Percentiles rank a stretch among this genome's conserved stretches.
Evolutionary conservation across 2,888 invertebrate species (phyloP).

Genomic region (Sinodicranocentrus sp.): DNA sequence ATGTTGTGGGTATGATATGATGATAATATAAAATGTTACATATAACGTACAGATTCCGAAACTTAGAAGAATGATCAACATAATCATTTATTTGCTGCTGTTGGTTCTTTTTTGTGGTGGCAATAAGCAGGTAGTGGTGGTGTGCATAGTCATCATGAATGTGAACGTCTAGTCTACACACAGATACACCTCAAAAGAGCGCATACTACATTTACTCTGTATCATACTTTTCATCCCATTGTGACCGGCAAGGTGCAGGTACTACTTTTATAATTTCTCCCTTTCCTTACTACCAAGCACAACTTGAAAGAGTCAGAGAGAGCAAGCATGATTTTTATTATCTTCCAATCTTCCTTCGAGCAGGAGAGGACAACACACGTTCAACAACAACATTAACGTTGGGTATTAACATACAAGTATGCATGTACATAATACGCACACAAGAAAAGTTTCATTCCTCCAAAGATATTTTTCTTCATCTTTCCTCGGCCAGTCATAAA

Average conservation of each 20-base stretch:
- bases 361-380: constrained; percentile 15
- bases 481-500: constrained; percentile 15
- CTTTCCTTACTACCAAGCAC: background rate
- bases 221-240: constrained; percentile 7
- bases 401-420: constrained; percentile 3
- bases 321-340: constrained; percentile 58
- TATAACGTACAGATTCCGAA: constrained; percentile 13
- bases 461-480: constrained; percentile 24
- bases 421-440: background rate
- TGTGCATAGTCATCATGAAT: background rate
- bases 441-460: constrained; percentile 13
- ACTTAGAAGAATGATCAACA: constrained; percentile 11
- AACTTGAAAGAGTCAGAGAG: background rate
- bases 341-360: constrained; percentile 57
- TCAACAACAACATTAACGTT: constrained; percentile 39
- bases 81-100: constrained; percentile 10
- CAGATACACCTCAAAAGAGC: background rate
- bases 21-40: background rate
- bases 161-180: background rate
- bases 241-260: constrained; percentile 46
- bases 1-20: background rate
- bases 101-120: constrained; percentile 7
- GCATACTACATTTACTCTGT: constrained; percentile 11
- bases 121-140: background rate
- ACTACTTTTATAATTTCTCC: constrained; percentile 22